A percentile compares a stretch with the other conserved stretches of the same genome.
phyloP scores from a whole-genome alignment of 2,797 vertebrate genomes.

The Macropodus opercularis region DNA sequence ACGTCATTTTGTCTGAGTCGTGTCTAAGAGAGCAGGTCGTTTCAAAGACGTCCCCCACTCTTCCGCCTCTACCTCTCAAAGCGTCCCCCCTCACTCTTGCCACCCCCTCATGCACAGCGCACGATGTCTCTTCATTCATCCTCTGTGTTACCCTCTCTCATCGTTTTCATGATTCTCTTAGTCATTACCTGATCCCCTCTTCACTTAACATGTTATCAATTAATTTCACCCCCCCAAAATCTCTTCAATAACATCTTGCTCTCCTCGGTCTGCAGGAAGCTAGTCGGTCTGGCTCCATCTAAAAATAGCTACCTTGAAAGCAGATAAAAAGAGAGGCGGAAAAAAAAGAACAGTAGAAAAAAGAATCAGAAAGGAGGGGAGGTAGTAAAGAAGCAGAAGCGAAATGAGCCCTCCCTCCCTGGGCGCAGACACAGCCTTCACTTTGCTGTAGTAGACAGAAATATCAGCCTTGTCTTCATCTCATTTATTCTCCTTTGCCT shows the following conservation, averaged over 20 bases:
- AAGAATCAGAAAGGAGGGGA: conserved; percentile 10
- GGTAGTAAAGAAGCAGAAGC: conserved; percentile 19
- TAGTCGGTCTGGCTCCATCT: conserved; percentile 52
- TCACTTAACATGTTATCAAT: background rate
- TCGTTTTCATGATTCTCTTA: background rate
- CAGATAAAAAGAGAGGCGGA: conserved; percentile 19
- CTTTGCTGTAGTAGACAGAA: background rate
- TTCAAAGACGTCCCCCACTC: conserved; percentile 67
- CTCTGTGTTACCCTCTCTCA: too few relatives aligned
- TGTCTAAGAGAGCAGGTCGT: conserved; percentile 70
- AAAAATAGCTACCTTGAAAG: conserved; percentile 68
- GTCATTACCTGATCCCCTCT: background rate
- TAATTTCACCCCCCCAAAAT: too few relatives aligned
- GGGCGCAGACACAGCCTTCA: conserved; percentile 1
- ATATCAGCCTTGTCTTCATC: conserved; percentile 1
- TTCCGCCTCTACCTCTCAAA: background rate
- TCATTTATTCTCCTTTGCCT: background rate
- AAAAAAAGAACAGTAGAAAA: conserved; percentile 14
- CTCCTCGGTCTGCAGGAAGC: conserved; percentile 37
- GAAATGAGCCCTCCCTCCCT: conserved; percentile 5
- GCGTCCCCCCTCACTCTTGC: conserved; percentile 2
- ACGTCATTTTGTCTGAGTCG: conserved; percentile 69
- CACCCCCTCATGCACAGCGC: background rate
- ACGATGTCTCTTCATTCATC: background rate
- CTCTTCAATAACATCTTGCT: conserved; percentile 28